A percentile compares a stretch with the other conserved stretches of the same genome.
Conservation (phyloP, 2,888 invertebrate species). For the Masnerella sp. region DNA sequence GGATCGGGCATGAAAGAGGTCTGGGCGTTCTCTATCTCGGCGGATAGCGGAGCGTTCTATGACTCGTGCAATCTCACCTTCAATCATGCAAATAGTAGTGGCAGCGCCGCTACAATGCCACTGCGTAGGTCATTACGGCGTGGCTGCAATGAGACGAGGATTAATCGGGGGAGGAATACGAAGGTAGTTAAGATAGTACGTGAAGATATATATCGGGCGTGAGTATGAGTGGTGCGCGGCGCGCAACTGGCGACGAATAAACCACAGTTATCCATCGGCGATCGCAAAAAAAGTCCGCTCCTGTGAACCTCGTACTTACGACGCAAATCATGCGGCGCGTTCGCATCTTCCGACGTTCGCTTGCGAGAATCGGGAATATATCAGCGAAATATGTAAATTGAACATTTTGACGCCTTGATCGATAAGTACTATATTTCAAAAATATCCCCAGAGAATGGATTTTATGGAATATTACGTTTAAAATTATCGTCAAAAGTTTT, state of each 20-base stretch:
- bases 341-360: constrained; percentile 49
- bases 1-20: too few species aligned
- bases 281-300: constrained; percentile 53
- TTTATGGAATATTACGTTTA: too few species aligned
- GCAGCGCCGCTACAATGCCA: constrained; percentile 48
- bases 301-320: constrained; percentile 60
- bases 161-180: constrained; percentile 59
- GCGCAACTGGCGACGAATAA: constrained; percentile 57
- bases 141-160: constrained; percentile 56
- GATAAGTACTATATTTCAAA: too few species aligned
- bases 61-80: constrained; percentile 53
- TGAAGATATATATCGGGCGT: constrained; percentile 56
- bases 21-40: constrained; percentile 14
- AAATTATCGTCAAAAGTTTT: too few species aligned
- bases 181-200: constrained; percentile 57
- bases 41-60: constrained; percentile 13
- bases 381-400: too few species aligned
- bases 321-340: constrained; percentile 60
- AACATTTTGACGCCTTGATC: too few species aligned
- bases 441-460: too few species aligned
- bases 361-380: too few species aligned
- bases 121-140: constrained; percentile 52
- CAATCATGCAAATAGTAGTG: constrained; percentile 63
- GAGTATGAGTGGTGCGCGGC: constrained; percentile 53
- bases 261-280: constrained; percentile 56